Evolutionary conservation across 2,797 vertebrate genomes (phyloP).

Genomic region (Halcyon chelicuti): DNA sequence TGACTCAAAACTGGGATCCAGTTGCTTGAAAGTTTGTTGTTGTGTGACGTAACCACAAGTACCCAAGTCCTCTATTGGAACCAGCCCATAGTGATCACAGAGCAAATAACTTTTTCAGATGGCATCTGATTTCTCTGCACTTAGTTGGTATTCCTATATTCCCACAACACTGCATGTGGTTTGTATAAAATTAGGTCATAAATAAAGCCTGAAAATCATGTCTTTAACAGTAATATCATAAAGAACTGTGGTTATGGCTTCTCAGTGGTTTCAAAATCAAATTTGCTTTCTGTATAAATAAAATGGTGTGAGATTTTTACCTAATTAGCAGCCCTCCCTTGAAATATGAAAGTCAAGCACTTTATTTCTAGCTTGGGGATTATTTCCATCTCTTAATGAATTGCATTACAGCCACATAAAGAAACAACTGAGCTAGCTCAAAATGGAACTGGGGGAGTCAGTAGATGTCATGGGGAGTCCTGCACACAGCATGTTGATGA

Average conservation of each 20-base stretch:
- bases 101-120: background rate
- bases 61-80: background rate
- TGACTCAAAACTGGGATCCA: background rate
- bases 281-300: conserved; percentile 56
- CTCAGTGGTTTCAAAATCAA: conserved; percentile 43
- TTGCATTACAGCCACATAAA: conserved; percentile 7
- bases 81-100: background rate
- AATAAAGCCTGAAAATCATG: conserved; percentile 18
- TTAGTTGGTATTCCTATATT: conserved; percentile 3
- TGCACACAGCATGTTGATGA: background rate
- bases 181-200: conserved; percentile 31
- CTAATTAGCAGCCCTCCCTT: conserved; percentile 53
- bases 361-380: conserved; percentile 41
- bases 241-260: conserved; percentile 30
- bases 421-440: conserved; percentile 16
- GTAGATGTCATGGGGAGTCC: background rate
- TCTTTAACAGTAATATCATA: conserved; percentile 38
- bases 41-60: background rate
- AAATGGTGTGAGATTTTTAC: conserved; percentile 41
- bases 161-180: background rate
- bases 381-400: conserved; percentile 23
- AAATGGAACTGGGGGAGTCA: background rate
- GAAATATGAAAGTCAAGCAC: conserved; percentile 28
- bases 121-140: background rate
- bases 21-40: background rate